Percentiles rank a stretch among this genome's conserved stretches.
phyloP scores from a whole-genome alignment of 2,113 vertebrate species.

The Menidia beryllina region DNA sequence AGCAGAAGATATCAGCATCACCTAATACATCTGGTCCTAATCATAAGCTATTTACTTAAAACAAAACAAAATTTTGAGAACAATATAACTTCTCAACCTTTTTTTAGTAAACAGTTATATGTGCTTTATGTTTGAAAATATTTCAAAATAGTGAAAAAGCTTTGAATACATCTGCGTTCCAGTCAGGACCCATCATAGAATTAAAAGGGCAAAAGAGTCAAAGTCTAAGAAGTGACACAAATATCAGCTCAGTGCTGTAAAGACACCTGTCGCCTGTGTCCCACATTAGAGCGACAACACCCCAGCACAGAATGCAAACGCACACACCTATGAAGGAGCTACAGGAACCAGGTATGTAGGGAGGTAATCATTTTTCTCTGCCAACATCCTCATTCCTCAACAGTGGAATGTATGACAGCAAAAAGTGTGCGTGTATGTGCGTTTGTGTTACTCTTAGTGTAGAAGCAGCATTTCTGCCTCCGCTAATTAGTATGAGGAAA shows the following conservation, averaged over 20 bases:
- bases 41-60: neutral
- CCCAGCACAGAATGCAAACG: conserved; percentile 26
- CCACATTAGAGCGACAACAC: conserved; percentile 11
- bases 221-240: too few species aligned
- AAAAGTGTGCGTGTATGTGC: neutral
- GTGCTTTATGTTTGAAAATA: too few species aligned
- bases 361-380: neutral
- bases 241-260: too few species aligned
- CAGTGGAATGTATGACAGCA: neutral
- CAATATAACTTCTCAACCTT: too few species aligned
- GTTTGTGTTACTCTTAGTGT: neutral
- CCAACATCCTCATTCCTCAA: conserved; percentile 60
- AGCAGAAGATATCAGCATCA: neutral
- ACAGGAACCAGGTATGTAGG: conserved; percentile 19
- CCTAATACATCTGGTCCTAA: neutral
- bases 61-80: too few species aligned
- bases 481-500: neutral
- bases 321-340: conserved; percentile 15
- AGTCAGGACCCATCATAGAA: too few species aligned
- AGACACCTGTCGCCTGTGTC: conserved; percentile 10
- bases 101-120: too few species aligned
- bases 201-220: too few species aligned
- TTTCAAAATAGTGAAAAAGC: too few species aligned
- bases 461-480: conserved; percentile 5
- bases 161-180: too few species aligned